Conservation (phyloP, 1,140 invertebrate species). For the Glossosoma conforme region DNA sequence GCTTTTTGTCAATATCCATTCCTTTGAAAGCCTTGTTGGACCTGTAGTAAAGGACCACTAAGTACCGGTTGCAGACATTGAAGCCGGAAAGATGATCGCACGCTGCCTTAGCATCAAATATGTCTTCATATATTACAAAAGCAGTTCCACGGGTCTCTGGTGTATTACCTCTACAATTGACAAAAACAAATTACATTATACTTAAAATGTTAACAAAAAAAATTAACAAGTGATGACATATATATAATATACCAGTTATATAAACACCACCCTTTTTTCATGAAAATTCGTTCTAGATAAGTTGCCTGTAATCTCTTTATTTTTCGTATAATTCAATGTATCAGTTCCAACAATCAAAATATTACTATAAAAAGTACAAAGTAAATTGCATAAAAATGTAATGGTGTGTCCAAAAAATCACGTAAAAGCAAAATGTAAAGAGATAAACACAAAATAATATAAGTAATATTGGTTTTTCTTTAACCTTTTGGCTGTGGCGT, state of each 20-base stretch:
- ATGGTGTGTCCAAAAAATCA: no score
- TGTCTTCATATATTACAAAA: constrained; percentile 99
- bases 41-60: constrained; percentile 97
- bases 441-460: no score
- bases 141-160: constrained; percentile 97
- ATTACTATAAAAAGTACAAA: no score
- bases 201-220: constrained; percentile 7
- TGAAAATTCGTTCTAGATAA: no score
- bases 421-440: no score
- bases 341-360: no score
- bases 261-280: no score
- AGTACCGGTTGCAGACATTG: constrained; percentile 97
- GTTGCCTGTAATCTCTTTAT: no score
- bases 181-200: constrained; percentile 29
- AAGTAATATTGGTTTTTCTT: no score
- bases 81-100: constrained; percentile 99
- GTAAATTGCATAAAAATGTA: no score
- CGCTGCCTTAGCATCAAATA: constrained; percentile 99
- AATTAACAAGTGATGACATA: constrained; percentile 12
- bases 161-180: constrained; percentile 84
- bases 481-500: no score
- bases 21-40: constrained; percentile 94
- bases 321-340: no score
- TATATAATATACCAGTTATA: constrained; percentile 12
- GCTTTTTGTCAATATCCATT: constrained; percentile 94